Conservation (phyloP, 2,888 invertebrate genomes). For the Atethmia centrago region DNA sequence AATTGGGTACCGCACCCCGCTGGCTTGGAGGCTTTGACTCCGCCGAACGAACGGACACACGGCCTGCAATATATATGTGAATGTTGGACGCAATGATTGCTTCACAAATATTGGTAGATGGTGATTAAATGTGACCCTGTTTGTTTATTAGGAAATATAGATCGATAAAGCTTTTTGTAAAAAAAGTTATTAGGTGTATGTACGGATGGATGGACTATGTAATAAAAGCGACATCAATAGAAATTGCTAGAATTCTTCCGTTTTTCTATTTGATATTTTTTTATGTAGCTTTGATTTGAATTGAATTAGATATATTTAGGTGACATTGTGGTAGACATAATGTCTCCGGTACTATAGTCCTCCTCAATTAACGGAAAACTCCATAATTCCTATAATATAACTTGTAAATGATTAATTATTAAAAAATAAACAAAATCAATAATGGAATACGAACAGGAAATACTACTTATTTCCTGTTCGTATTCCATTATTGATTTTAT, state of each 20-base stretch:
- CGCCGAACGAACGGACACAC: conserved; percentile 46
- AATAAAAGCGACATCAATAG: conserved; percentile 44
- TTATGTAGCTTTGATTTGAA: conserved; percentile 15
- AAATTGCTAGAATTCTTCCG: conserved; percentile 29
- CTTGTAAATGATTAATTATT: neutral
- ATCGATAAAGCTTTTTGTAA: conserved; percentile 51
- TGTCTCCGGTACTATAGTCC: neutral
- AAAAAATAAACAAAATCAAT: neutral
- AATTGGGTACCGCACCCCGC: conserved; percentile 88
- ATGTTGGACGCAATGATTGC: conserved; percentile 72
- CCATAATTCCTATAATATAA: neutral
- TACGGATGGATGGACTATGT: conserved; percentile 24
- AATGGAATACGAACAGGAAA: too few species aligned
- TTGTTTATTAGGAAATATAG: conserved; percentile 72
- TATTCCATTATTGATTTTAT: neutral
- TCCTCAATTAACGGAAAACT: neutral
- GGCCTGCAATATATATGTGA: conserved; percentile 70
- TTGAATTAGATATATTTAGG: neutral
- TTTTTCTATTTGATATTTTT: conserved; percentile 24
- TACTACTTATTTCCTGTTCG: too few species aligned
- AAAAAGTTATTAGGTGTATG: conserved; percentile 54
- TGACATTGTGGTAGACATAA: neutral
- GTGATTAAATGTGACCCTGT: conserved; percentile 74
- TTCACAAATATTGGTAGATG: conserved; percentile 83
- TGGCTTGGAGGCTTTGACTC: conserved; percentile 81